phyloP scores from a whole-genome alignment of 2,888 invertebrate species.

The Mimas tiliae region DNA sequence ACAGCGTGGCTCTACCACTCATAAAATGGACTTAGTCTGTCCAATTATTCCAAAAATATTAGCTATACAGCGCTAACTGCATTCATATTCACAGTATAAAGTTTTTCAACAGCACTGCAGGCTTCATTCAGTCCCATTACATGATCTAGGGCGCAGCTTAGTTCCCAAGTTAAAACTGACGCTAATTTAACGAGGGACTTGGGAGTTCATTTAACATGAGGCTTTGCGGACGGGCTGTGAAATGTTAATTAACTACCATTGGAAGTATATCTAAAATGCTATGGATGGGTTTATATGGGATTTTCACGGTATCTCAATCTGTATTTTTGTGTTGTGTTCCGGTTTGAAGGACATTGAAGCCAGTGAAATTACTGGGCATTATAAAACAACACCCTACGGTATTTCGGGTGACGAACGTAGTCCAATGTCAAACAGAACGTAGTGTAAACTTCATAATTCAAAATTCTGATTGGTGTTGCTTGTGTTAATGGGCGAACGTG shows the following conservation, averaged over 20 bases:
- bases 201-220: constrained; percentile 31
- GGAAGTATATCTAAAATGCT: constrained; percentile 27
- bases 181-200: constrained; percentile 33
- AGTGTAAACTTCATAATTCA: too few species aligned
- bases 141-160: constrained; percentile 28
- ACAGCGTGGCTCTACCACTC: too few species aligned
- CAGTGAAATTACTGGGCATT: too few species aligned
- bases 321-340: background rate
- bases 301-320: background rate
- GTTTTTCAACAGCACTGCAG: background rate
- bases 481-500: too few species aligned
- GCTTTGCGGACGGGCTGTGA: constrained; percentile 28
- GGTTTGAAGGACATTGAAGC: too few species aligned
- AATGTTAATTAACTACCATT: constrained; percentile 38
- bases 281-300: constrained; percentile 3
- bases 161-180: constrained; percentile 28
- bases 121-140: background rate
- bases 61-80: too few species aligned
- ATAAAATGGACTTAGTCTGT: too few species aligned
- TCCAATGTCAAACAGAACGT: background rate
- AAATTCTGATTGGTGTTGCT: too few species aligned
- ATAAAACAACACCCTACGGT: too few species aligned
- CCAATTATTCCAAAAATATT: too few species aligned
- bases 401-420: too few species aligned
- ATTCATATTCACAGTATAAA: background rate